Evolutionary conservation across 2,888 invertebrate genomes (phyloP).

Genomic region (Metacarcinus magister): DNA sequence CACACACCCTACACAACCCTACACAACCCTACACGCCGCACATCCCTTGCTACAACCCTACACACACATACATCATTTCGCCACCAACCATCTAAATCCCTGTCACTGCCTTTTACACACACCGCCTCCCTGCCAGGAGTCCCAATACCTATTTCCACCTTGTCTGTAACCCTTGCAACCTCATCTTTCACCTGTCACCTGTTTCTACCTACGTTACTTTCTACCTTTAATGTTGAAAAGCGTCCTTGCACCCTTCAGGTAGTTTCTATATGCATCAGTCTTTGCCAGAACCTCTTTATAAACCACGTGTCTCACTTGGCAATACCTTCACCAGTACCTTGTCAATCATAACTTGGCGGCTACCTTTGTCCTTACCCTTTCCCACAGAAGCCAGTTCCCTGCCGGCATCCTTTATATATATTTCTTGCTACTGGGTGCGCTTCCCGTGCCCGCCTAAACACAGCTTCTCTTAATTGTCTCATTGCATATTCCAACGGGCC

Average conservation of each 20-base stretch:
- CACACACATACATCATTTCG: neutral
- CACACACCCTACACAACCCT: neutral
- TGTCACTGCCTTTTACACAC: neutral
- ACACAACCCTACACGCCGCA: neutral
- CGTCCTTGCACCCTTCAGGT: neutral
- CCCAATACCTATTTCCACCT: neutral
- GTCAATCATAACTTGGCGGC: no score
- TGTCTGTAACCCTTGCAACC: neutral
- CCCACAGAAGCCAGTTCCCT: neutral
- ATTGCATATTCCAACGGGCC: slow-evolving; percentile 3
- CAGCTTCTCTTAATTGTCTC: slow-evolving; percentile 30
- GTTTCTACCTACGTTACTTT: neutral
- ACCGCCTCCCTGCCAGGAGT: neutral
- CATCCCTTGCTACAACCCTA: neutral
- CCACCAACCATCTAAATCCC: neutral
- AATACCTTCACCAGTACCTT: neutral
- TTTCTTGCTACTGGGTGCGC: neutral
- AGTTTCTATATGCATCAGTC: neutral
- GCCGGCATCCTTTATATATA: neutral
- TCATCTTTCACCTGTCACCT: neutral
- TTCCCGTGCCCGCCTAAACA: neutral
- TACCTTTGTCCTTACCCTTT: no score
- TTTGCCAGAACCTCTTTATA: neutral
- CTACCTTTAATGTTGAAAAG: neutral
- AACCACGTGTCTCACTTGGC: neutral